Evolutionary conservation across 2,113 vertebrate species (phyloP), one percentile per base, ranked within the genome.

Genomic region (Sceloporus undulatus): DNA sequence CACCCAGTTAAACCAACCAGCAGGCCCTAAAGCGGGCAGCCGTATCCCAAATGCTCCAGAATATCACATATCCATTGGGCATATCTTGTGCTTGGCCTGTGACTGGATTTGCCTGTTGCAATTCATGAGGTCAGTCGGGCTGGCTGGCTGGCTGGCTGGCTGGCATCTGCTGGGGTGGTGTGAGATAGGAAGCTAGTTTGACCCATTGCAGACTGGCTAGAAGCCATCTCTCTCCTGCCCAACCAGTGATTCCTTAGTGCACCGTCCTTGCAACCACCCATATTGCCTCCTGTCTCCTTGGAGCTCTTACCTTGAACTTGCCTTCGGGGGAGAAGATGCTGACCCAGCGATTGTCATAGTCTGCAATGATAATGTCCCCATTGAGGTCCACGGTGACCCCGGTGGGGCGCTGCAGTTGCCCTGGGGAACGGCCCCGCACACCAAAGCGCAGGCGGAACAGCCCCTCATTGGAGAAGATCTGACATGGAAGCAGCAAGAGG

Each of bases 321-420:
- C 99, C 99, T 65, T 99, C 99, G 0, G 98, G 98, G 1, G 98
- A 98, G 96, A 99, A 99, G 93, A 99, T 98, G 90, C 98, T 99
- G 95, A 99, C 98, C 99, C 99, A 99, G 93, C 98, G 97, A 96
- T 99, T 99, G 97, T 99, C 98, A 0, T 99, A 99, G 94, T 99
- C 98, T 0, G 99, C 98, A 7, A 99, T 98, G 0, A 99, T 98
- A 88, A 99, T 99, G 96, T 99, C 99, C 1, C 99, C 99, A 0
- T 98, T 98, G 92, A 97, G 97, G 95, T 99, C 98, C 68, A 99
- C 98, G 0, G 98, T 98, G 80, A 99, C 98, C 0, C 99, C 99
- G 0, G 99, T 99, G 56, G 99, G 99, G 23, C 99, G 98, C 97
- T 99, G 99, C 65, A 99, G 97, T 95, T 99, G 99, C 59, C 99